Conservation (phyloP, 2,888 invertebrate genomes). For the Aplocera efformata region DNA sequence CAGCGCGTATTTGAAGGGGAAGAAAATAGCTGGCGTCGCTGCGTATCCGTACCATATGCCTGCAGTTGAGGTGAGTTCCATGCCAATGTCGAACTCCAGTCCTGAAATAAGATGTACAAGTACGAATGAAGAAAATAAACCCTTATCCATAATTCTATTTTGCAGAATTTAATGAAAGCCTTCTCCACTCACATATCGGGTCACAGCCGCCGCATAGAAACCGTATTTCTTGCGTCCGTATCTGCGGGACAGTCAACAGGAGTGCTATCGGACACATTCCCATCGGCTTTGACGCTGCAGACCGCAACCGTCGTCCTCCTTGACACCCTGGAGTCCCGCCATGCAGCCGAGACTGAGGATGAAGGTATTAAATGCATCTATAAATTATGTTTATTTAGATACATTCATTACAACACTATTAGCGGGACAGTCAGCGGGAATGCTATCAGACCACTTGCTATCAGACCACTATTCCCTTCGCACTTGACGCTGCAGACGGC, state of each 20-base stretch:
- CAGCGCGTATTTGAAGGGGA: constrained; percentile 40
- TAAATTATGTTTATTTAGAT: too few species aligned
- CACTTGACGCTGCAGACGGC: constrained; percentile 47
- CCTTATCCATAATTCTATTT: constrained; percentile 1
- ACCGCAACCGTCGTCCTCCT: constrained; percentile 43
- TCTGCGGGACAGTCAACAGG: constrained; percentile 41
- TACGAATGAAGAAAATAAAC: not conserved
- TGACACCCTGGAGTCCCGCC: constrained; percentile 37
- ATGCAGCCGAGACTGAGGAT: constrained; percentile 26
- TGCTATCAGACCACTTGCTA: constrained; percentile 49
- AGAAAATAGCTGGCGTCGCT: constrained; percentile 53
- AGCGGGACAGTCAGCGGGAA: constrained; percentile 43
- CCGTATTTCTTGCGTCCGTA: constrained; percentile 42
- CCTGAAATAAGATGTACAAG: too few species aligned
- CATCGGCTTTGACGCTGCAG: constrained; percentile 53
- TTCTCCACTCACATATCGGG: constrained; percentile 43
- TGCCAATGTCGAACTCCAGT: too few species aligned
- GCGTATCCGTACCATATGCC: constrained; percentile 48
- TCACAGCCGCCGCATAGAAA: constrained; percentile 58
- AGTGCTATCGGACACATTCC: constrained; percentile 55
- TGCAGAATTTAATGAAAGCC: constrained; percentile 49
- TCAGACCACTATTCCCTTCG: constrained; percentile 63
- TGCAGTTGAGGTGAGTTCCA: constrained; percentile 53
- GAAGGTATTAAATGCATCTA: too few species aligned
- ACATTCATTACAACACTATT: too few species aligned